Base-by-base conservation (phyloP, 2,797 vertebrate species). In the Sternotherus odoratus region DNA sequence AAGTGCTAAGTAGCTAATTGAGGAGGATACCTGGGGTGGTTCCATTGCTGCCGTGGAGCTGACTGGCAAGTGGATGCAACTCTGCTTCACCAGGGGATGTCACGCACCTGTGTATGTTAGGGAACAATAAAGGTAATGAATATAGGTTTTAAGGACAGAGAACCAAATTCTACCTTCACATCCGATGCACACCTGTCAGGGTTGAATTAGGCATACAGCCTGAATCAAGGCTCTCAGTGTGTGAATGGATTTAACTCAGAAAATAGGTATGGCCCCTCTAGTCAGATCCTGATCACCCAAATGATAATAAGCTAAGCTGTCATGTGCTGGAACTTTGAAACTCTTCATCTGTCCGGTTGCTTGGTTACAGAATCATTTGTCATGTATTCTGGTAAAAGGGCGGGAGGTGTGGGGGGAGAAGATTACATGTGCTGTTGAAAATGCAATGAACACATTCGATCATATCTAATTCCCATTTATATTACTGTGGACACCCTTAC, bases 381-480 rank as follows among this genome's bases (percentile, higher is more conserved):
- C 97, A 97, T 91, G 92, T 97, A 96, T 96, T 97, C 96, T 96
- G 90, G 19, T 92, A 96, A 96, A 95, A 97, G 96, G 88, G 90
- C 90, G 95, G 93, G 89, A 95, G 95, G 95, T 96, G 95, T 93
- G 92, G 69, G 90, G 93, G 95, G 95, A 96, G 95, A 97, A 97
- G 98, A 96, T 97, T 92, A 97, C 97, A 97, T 96, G 97, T 97
- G 97, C 97, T 96, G 94, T 96, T 95, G 97, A 97, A 98, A 96
- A 96, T 95, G 97, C 96, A 95, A 79, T 87, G 95, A 97, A 97
- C 91, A 97, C 94, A 88, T 98, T 98, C 28, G 94, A 98, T 98
- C 97, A 92, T 98, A 98, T 98, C 97, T 97, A 97, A 97, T 98
- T 98, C 98, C 95, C 98, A 97, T 98, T 98, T 97, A 96, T 98